Evolutionary conservation across 2,797 vertebrate genomes (phyloP), one percentile per base, ranked within the genome.

Genomic region (Nyctibius grandis): DNA sequence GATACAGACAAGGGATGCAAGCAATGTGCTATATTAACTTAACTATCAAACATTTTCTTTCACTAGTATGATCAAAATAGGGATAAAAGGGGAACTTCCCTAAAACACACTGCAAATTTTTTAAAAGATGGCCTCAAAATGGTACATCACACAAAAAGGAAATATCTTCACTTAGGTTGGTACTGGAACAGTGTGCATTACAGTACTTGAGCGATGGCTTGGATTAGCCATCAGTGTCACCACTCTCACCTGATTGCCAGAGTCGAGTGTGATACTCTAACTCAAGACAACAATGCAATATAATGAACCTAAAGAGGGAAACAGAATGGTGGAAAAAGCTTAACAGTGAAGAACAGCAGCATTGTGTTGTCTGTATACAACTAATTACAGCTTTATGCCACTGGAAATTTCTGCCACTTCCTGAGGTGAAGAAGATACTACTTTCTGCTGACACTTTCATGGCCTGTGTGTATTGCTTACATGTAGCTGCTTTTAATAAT

Each of bases 401-500:
- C n/a, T 91, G 88, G 69, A 93, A 91, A 42, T 82, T 61, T 70
- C 63, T 59, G 29, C 54, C 2, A 6, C 88, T 86, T 95, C 95
- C 91, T 73, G 88, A 45, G 19, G 21, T 72, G 83, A 85, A 83
- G 89, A 64, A 85, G 91, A 78, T 88, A 44, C 40, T 59, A 11
- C 48, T 70, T 93, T 95, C 88, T 96, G 69, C 73, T 86, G 63
- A 60, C 45, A 7, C 65, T 81, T 75, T 76, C 73, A 77, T 80
- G 56, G 51, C 57, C 54, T 77, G 15, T 44, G 34, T 90, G 90
- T 91, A 88, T 90, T 96, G 88, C 95, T 95, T 95, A 91, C 85
- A 68, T 77, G 76, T 94, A 84, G 76, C 56, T 93, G 80, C 94
- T 95, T 91, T 94, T 91, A 93, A 94, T 94, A 96, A 96, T 96